These are phyloP conservation scores for Steatornis caripensis DNA, from an alignment of 2,113 vertebrate genomes.

Conservation along the genomic window DNA sequence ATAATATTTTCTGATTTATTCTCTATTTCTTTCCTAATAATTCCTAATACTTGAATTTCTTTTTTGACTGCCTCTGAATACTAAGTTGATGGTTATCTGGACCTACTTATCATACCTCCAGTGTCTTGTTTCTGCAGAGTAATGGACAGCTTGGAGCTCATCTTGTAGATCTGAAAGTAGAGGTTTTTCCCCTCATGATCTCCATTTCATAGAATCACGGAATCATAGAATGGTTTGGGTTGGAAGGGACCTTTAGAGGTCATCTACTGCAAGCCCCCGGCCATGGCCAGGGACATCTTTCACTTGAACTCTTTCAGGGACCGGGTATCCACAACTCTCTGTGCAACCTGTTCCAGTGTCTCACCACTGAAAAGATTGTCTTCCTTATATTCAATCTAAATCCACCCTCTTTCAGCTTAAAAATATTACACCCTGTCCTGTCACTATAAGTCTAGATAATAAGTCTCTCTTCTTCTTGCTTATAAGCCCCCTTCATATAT, in stretches of 20 bases:
- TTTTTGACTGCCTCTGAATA: neutral
- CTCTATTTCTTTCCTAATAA: neutral
- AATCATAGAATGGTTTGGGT: neutral
- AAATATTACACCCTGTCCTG: neutral
- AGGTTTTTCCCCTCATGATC: neutral
- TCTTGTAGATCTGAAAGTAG: neutral
- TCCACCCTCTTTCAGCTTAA: neutral
- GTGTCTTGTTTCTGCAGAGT: neutral
- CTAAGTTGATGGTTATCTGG: neutral
- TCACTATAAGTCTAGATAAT: neutral
- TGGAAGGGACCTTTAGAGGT: neutral
- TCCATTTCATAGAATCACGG: neutral
- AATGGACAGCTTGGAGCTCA: neutral
- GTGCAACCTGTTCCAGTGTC: neutral
- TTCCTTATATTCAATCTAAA: neutral
- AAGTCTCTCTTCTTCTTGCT: neutral
- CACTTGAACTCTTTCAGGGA: neutral
- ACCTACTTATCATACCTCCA: neutral
- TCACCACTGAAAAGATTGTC: neutral
- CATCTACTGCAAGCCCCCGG: accelerated
- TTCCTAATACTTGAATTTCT: neutral
- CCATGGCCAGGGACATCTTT: neutral
- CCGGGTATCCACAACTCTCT: neutral
- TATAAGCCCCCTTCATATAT: neutral
- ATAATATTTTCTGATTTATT: neutral